Base-by-base conservation (phyloP, 2,888 invertebrate genomes). In the Platypus cylindrus region DNA sequence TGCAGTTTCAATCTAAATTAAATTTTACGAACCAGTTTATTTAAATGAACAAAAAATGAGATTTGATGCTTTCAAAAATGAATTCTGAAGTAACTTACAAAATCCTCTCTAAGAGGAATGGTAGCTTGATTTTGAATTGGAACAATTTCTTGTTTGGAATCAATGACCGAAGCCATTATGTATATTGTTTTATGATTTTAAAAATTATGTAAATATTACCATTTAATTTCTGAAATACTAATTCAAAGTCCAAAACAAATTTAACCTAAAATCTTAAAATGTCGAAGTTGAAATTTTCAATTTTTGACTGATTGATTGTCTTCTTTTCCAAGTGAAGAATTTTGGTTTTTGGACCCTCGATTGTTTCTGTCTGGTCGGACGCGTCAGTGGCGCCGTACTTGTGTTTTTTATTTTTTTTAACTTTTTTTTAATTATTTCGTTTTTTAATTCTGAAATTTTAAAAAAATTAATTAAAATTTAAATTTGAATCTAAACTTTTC, bases 1-100 rank as follows among this genome's bases (percentile, higher is more conserved):
- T 3, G 89, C 89, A 9, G 87, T 87, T 47, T 74, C 71, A 41
- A 89, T 75, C 89, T 89, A 58, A 15, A 66, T 60, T 25, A 7
- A 3, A 33, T 20, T 7, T 7, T 5, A 9, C 20, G 9, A 9
- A 7, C 20, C 20, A 20, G 20, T 20, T 5, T 7, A 20, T 7
- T 7, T 20, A 9, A 20, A 20, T 7, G 9, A 9, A 9, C 5
- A 20, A 20, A 20, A 20, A n/a, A n/a, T n/a, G 9, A 9, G 5
- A 20, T 20, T 20, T 20, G 9, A 20, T 7, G 5, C 20, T 5
- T 20, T 20, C 9, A 20, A 20, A 7, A 7, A 5, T 20, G 5
- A 7, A 20, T 20, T 20, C 9, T 20, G 5, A 20, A 7, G 5
- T 5, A 20, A 2, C 28, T 17, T 30, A 35, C 35, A 22, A 35